Evolutionary conservation across 1,140 invertebrate genomes (phyloP).

Genomic region (Caenorhabditis brenneri): DNA sequence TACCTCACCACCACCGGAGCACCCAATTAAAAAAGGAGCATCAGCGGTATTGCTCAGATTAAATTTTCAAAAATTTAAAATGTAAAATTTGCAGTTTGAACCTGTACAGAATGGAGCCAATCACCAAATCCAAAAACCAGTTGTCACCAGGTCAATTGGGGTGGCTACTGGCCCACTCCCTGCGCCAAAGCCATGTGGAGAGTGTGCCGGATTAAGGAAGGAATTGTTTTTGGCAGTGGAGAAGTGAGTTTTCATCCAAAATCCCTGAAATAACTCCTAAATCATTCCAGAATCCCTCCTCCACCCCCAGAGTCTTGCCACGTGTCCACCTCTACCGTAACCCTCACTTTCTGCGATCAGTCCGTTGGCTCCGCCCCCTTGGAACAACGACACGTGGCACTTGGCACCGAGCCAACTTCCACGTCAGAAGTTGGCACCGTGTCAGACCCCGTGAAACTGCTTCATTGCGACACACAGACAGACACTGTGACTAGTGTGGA

Average conservation of each 20-base stretch:
- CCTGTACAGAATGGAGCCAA: not conserved
- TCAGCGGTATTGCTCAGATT: too few relatives aligned
- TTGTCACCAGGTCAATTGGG: not conserved
- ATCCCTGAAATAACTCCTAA: not conserved
- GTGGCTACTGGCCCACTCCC: slow-evolving; percentile 44
- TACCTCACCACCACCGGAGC: slow-evolving; percentile 28
- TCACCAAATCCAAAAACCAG: not conserved
- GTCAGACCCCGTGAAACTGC: slow-evolving; percentile 1
- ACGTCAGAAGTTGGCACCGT: slow-evolving; percentile 41
- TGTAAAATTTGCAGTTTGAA: not conserved
- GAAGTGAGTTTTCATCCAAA: not conserved
- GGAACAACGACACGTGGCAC: slow-evolving; percentile 10
- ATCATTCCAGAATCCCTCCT: slow-evolving; percentile 29
- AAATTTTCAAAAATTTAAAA: not conserved
- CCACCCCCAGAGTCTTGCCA: not conserved
- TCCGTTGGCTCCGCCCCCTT: slow-evolving; percentile 10
- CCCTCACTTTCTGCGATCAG: not conserved
- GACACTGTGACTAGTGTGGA: not conserved
- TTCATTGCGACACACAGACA: not conserved
- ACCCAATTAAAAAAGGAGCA: not conserved
- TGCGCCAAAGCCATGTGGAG: slow-evolving; percentile 41
- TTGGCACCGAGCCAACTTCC: slow-evolving; percentile 41
- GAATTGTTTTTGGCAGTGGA: slow-evolving; percentile 40
- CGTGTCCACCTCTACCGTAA: slow-evolving; percentile 18
- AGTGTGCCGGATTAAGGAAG: slow-evolving; percentile 39